Conservation (phyloP, 30 jellyfish, hydroid and myxozoan genomes). For the Aurelia sp. region DNA sequence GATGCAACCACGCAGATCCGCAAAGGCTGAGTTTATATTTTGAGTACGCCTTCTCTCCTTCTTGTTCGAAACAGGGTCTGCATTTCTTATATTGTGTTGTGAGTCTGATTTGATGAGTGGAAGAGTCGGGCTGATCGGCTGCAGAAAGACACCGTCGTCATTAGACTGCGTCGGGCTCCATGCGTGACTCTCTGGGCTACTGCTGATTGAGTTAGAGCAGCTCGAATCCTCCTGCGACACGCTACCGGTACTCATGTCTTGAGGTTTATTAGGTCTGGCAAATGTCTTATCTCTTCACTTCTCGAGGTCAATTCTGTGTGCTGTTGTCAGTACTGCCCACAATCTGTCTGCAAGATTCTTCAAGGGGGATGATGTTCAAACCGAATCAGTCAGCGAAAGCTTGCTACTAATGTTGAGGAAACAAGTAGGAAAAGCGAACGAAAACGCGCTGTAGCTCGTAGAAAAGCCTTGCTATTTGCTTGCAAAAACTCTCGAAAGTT, state of each 20-base stretch:
- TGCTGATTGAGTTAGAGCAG: conserved; percentile 52
- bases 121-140: conserved; percentile 62
- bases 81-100: neutral
- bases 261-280: conserved; percentile 43
- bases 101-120: conserved; percentile 43
- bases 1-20: conserved; percentile 83
- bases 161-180: conserved; percentile 48
- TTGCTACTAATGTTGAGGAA: neutral
- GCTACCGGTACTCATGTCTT: conserved; percentile 48
- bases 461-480: no score
- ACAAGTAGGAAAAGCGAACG: no score
- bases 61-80: conserved; percentile 26
- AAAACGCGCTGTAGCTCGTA: no score
- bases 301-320: conserved; percentile 15
- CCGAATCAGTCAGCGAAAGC: neutral
- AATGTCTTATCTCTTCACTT: neutral
- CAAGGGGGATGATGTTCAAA: conserved; percentile 6
- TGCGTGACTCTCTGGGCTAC: conserved; percentile 30
- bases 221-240: conserved; percentile 43
- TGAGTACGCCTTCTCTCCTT: conserved; percentile 78
- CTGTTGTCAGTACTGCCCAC: conserved; percentile 53
- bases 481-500: no score
- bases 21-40: conserved; percentile 78
- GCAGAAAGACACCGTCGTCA: conserved; percentile 53
- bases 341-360: conserved; percentile 14